phyloP scores from a whole-genome alignment of 2,888 invertebrate species.

The Tiliacea aurago region DNA sequence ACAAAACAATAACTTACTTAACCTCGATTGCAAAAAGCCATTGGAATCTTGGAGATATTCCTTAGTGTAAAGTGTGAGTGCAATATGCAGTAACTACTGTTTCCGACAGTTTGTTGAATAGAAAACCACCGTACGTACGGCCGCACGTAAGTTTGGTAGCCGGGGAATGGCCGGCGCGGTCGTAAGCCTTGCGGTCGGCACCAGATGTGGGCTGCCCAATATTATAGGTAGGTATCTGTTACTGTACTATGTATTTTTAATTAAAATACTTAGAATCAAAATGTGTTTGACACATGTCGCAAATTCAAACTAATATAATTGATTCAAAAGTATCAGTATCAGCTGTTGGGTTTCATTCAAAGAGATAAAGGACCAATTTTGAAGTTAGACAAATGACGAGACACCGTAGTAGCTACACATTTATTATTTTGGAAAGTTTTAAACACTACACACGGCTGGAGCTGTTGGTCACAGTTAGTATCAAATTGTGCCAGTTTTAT shows the following conservation, averaged over 20 bases:
- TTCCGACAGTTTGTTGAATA: conserved; percentile 61
- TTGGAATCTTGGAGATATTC: conserved; percentile 27
- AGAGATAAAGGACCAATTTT: neutral
- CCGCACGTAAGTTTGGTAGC: conserved; percentile 48
- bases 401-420: no score
- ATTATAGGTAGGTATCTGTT: conserved; percentile 22
- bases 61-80: conserved; percentile 45
- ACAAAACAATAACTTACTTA: neutral
- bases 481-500: neutral
- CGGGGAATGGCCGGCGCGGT: conserved; percentile 12
- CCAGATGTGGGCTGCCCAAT: conserved; percentile 51
- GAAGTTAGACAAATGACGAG: neutral
- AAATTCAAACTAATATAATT: neutral
- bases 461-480: neutral
- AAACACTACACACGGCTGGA: neutral
- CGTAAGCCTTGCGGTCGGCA: conserved; percentile 38
- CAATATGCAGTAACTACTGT: conserved; percentile 72
- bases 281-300: neutral
- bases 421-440: neutral
- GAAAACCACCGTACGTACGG: conserved; percentile 53
- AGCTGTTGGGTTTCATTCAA: neutral
- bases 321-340: neutral
- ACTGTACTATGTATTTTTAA: conserved; percentile 12
- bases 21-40: conserved; percentile 7
- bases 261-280: conserved; percentile 11